Evolutionary conservation across 2,797 vertebrate species (phyloP), one percentile per base, ranked within the genome.

Genomic region (Neopelma chrysocephalum): DNA sequence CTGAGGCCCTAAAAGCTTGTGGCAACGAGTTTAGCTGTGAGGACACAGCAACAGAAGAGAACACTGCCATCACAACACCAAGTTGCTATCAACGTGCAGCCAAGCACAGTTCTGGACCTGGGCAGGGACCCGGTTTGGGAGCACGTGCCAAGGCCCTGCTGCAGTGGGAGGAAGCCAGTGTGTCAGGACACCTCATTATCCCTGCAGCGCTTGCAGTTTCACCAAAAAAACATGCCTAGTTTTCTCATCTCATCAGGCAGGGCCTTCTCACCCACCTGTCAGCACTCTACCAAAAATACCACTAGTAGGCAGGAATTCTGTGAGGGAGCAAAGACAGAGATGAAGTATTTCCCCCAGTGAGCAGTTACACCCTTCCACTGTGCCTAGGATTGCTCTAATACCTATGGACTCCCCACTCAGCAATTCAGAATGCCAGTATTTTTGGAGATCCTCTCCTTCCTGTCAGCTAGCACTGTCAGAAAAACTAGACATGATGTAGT

Each of bases 401-500:
- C n/a, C 43, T 7, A 0, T 31, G 27, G 56, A 48, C 31, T 82
- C 68, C 54, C 26, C 53, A 32, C 42, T 32, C 51, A 81, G 69
- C 16, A 53, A 71, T 75, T 70, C 65, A 81, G 73, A 58, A 11
- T 79, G 53, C 48, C 84, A 70, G n/a, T 75, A 38, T 50, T 75
- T 65, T 47, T 72, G 68, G 68, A 79, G 51, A 77, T 72, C 29
- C 65, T 80, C 62, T 87, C 70, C 70, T 81, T 85, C 51, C 70
- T 34, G 23, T 84, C 75, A 95, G 60, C 38, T 72, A 79, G 8
- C 1, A 4, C 45, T 79, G 70, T 65, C 57, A 66, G n/a, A n/a
- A 94, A 91, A 94, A 71, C 12, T 87, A 94, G 80, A 87, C 5
- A 11, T 9, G 38, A 60, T 84, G 56, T 25, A 91, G 64, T 51